Evolutionary conservation across 2,113 vertebrate genomes (phyloP), one percentile per base, ranked within the genome.

Genomic region (Notothenia rossii): DNA sequence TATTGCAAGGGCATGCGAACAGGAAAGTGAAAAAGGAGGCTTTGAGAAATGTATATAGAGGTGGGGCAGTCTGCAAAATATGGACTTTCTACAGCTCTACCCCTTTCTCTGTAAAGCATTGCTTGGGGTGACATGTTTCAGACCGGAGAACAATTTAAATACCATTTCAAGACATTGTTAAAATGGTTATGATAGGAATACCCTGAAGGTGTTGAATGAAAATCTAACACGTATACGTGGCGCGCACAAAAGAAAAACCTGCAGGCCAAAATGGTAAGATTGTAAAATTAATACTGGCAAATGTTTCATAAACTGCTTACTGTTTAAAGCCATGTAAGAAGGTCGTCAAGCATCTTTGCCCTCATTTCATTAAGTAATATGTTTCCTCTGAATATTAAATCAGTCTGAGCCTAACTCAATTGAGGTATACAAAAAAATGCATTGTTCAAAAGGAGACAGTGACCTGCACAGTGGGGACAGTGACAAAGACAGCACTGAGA

Each of bases 21-120:
- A 91, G 88, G 91, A 90, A 89, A 88, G 86, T 90, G 88, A 91
- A 91, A 91, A 86, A 55, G 46, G 81, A 89, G 79, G 86, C 76
- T 93, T 78, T 68, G 86, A 94, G 86, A 91, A 87, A 91, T 86
- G 53, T 51, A 75, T 45, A 71, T 40, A 55, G 72, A 75, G 71
- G 73, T 77, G 62, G 74, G 54, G 77, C 74, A 56, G 79, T 76
- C 69, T 87, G 65, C 55, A 81, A 88, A 79, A 73, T 71, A 65
- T 80, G 63, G 79, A 87, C 81, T 84, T 83, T 92, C 83, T 74
- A 81, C 75, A 87, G 63, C 75, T 80, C 82, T 64, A 89, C 83
- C 79, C 72, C 56, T 82, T 85, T 66, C 65, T 86, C 69, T 80
- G 43, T 58, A 33, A 79, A 86, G 80, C 72, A 78, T 78, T 59